These are phyloP conservation scores for Callionymus lyra DNA, from an alignment of 2,113 vertebrate species.

Conservation along the genomic window DNA sequence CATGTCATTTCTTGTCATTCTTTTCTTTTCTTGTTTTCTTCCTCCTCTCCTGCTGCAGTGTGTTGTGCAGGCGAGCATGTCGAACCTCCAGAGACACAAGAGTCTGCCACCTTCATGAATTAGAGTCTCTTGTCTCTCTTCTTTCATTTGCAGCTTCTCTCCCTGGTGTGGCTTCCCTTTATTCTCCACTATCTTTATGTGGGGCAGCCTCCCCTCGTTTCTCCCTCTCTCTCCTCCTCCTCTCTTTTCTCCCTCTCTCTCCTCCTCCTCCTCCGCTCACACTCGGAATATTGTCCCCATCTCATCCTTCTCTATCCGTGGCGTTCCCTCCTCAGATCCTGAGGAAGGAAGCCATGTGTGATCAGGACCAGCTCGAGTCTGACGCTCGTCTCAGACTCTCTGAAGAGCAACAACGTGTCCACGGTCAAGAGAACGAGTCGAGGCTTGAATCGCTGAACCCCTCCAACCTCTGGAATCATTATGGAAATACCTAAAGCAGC, in stretches of 20 bases:
- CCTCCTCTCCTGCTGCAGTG: no score
- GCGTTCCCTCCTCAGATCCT: neutral
- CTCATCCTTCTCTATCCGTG: neutral
- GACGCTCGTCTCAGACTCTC: no score
- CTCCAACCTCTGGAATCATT: constrained; percentile 17
- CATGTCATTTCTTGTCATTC: no score
- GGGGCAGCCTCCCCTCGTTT: constrained; percentile 29
- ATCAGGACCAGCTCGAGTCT: no score
- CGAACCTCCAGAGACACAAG: constrained; percentile 47
- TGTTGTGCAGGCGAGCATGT: constrained; percentile 38
- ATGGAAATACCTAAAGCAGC: constrained; percentile 82
- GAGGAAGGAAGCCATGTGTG: no score
- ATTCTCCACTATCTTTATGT: constrained; percentile 36
- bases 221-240: constrained; percentile 9
- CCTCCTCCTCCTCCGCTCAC: constrained; percentile 23
- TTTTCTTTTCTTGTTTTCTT: no score
- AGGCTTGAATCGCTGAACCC: constrained; percentile 15
- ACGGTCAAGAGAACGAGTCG: constrained; percentile 22
- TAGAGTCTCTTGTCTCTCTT: constrained; percentile 18
- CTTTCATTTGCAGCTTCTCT: constrained; percentile 24
- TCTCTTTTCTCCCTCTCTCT: constrained; percentile 13
- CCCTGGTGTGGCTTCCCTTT: constrained; percentile 30
- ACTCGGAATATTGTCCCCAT: neutral
- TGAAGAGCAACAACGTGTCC: constrained; percentile 10
- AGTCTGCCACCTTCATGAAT: constrained; percentile 57